Evolutionary conservation across 2,888 invertebrate genomes (phyloP).

Genomic region (Selenia dentaria): DNA sequence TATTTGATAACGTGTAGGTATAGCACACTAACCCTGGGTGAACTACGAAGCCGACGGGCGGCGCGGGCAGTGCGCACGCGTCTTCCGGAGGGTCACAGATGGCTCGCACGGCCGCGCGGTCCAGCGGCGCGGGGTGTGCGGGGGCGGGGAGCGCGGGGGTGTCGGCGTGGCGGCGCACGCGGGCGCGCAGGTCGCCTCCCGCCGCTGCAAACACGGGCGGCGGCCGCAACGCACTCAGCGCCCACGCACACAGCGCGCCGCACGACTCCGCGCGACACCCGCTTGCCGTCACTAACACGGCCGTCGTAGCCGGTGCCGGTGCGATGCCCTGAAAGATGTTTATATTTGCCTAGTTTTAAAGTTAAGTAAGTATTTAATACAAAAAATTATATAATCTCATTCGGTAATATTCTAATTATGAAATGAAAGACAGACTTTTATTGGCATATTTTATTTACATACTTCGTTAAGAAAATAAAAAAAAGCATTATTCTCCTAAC

Average conservation of each 20-base stretch:
- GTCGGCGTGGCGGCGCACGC: conserved; percentile 26
- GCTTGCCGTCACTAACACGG: conserved; percentile 34
- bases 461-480: too few species aligned
- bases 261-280: conserved; percentile 36
- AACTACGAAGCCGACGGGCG: conserved; percentile 48
- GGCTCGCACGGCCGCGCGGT: conserved; percentile 49
- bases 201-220: conserved; percentile 34
- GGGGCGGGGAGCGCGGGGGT: conserved; percentile 4
- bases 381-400: too few species aligned
- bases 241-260: conserved; percentile 45
- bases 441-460: too few species aligned
- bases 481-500: too few species aligned
- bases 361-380: too few species aligned
- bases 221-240: conserved; percentile 37
- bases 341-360: too few species aligned
- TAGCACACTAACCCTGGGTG: conserved; percentile 49
- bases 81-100: conserved; percentile 45
- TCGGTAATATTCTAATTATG: too few species aligned
- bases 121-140: conserved; percentile 39
- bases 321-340: not conserved
- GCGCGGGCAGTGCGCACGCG: conserved; percentile 30
- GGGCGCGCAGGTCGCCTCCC: conserved; percentile 25
- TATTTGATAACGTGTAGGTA: too few species aligned
- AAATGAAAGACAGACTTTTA: too few species aligned
- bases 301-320: not conserved